These are phyloP conservation scores for Hestina assimilis DNA, from an alignment of 1,140 invertebrate species.

Conservation along the genomic window DNA sequence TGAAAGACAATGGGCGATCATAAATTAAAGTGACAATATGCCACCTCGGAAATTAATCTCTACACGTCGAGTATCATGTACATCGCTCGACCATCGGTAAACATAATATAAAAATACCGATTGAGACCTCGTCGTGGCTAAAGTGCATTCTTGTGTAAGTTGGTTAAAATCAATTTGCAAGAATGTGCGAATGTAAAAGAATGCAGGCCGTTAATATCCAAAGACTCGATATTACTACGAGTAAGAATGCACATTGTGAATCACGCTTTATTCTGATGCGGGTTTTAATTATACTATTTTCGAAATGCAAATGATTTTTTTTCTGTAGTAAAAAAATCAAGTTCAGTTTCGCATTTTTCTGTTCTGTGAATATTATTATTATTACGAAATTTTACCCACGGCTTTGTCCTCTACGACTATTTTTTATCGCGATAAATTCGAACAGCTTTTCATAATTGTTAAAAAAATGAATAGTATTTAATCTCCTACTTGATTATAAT, in stretches of 20 bases:
- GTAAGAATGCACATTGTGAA: slow-evolving; percentile 37
- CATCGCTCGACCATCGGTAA: slow-evolving; percentile 49
- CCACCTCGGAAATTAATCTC: slow-evolving; percentile 74
- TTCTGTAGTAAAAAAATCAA: no score
- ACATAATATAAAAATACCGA: slow-evolving; percentile 68
- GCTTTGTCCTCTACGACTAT: no score
- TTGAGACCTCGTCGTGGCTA: slow-evolving; percentile 56
- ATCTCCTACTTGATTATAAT: no score
- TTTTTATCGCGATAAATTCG: no score
- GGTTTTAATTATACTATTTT: slow-evolving; percentile 4
- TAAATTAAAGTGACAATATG: slow-evolving; percentile 73
- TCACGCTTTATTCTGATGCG: slow-evolving; percentile 35
- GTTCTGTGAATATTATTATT: no score
- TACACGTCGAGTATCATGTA: slow-evolving; percentile 56
- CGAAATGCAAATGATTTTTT: no score
- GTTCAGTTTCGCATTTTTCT: no score
- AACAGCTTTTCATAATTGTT: no score
- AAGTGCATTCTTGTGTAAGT: slow-evolving; percentile 76
- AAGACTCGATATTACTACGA: slow-evolving; percentile 28
- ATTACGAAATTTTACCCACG: no score
- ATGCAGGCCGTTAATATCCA: slow-evolving; percentile 42
- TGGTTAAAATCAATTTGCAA: slow-evolving; percentile 63
- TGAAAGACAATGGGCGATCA: slow-evolving; percentile 69
- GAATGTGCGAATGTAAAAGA: slow-evolving; percentile 62
- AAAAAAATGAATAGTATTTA: no score